Base-by-base conservation (phyloP, 2,797 vertebrate genomes). In the Podargus strigoides region DNA sequence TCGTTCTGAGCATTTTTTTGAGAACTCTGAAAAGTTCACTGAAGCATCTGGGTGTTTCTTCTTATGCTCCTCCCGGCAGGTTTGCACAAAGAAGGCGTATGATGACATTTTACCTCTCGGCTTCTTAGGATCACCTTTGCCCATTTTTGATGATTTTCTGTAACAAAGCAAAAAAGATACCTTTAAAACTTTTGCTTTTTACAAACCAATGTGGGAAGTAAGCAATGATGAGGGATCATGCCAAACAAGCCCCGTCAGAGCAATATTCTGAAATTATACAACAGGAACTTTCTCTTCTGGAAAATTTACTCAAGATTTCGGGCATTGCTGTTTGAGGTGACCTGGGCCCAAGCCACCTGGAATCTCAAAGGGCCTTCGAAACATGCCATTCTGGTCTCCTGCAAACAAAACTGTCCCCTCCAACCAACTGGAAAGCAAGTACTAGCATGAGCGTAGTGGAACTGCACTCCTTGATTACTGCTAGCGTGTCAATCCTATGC, bases 91-190 rank as follows among this genome's bases (percentile, higher is more conserved):
- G 97, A 99, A 99, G 78, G 99, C 99, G 85, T 99, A 99, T 1
- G 99, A 99, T 98, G 99, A 99, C 99, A 99, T 99, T 98, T 99
- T 99, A 96, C 99, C 99, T 97, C 98, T 98, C 8, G 99, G 99
- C 98, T 99, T 99, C 96, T 98, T 99, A 87, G 98, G 98, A 98
- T 99, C 99, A 26, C 98, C 98, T 98, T 99, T 99, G 79, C 94
- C 99, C 99, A 99, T 99, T 97, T 98, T 99, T 94, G 91, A 93
- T 85, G 87, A 96, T 94, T 96, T 97, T 97, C 98, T 98, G 90
- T 55, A 97, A 95, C 41, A 58, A 74, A 84, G 30, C 17, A 70
- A 72, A 17, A 63, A 75, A 69, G 18, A 46, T 21, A 63, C 11
- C 37, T 69, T 93, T 66, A 79, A 8, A 85, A 76, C 19, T 39